Percentiles rank a stretch among this genome's conserved stretches.
Evolutionary conservation across 2,888 invertebrate genomes (phyloP).

Genomic region (Cheilosia grossa): DNA sequence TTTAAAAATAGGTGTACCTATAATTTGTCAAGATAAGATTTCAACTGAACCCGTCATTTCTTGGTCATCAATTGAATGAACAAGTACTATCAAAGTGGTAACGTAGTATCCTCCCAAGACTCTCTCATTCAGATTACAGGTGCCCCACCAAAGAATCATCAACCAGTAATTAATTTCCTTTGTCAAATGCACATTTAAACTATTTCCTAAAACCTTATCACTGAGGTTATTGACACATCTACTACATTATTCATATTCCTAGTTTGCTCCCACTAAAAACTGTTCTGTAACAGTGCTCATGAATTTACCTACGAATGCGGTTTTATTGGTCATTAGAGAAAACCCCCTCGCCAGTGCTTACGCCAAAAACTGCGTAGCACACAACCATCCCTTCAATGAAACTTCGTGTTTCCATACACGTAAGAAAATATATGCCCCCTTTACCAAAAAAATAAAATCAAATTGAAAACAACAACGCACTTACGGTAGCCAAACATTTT

Average conservation of each 20-base stretch:
- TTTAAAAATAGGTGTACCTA: no score
- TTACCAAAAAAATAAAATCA: slow-evolving; percentile 15
- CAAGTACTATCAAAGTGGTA: no score
- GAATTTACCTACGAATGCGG: not conserved
- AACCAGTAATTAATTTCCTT: no score
- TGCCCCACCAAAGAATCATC: no score
- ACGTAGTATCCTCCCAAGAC: no score
- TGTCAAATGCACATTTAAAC: not conserved
- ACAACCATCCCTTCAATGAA: slow-evolving; percentile 32
- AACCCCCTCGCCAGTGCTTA: slow-evolving; percentile 6
- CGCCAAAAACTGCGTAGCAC: slow-evolving; percentile 51
- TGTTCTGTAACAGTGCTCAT: not conserved
- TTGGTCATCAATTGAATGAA: no score
- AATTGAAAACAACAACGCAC: slow-evolving; percentile 50
- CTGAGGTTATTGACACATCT: not conserved
- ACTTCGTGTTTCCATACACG: not conserved
- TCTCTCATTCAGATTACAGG: no score
- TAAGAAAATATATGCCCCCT: slow-evolving; percentile 6
- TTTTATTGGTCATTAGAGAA: slow-evolving; percentile 43
- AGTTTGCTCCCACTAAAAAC: not conserved
- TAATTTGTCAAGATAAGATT: no score
- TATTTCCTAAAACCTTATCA: not conserved
- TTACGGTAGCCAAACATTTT: slow-evolving; percentile 9
- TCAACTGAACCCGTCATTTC: no score
- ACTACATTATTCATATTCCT: not conserved